A percentile compares a stretch with the other conserved stretches of the same genome.
These are phyloP conservation scores for Semnornis frantzii DNA, from an alignment of 2,113 vertebrate genomes.

Conservation along the genomic window DNA sequence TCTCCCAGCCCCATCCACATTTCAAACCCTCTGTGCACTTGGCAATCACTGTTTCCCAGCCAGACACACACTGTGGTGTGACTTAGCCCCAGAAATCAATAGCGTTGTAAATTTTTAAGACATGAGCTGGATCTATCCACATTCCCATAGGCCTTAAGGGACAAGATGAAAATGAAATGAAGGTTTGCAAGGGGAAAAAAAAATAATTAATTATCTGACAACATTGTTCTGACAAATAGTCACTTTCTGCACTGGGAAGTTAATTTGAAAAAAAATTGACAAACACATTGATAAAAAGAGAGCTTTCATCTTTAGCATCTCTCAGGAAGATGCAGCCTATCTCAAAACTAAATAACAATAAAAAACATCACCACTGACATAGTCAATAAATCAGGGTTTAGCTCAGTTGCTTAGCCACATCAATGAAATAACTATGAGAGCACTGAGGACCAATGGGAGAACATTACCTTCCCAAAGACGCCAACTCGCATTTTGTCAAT, in stretches of 20 bases:
- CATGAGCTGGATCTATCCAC: background rate
- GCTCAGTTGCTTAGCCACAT: background rate
- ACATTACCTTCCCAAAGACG: constrained; percentile 91
- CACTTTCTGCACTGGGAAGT: background rate
- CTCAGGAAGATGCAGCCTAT: background rate
- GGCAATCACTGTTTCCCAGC: background rate
- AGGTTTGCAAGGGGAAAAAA: background rate
- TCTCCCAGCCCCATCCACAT: background rate
- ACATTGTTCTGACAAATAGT: background rate
- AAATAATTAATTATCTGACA: background rate
- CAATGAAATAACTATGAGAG: background rate
- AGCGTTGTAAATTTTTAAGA: background rate
- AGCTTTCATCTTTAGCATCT: background rate
- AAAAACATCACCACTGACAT: background rate
- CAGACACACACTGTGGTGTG: rapidly evolving
- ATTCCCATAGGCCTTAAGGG: background rate
- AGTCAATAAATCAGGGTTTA: background rate
- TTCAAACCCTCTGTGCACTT: background rate
- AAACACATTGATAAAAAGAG: background rate
- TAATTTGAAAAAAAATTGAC: background rate
- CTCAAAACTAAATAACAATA: background rate
- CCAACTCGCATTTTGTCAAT: constrained; percentile 87
- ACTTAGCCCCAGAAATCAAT: constrained; percentile 20
- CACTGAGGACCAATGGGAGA: background rate
- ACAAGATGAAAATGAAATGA: background rate